Conservation (phyloP, 2,888 invertebrate species). For the Halictus quadricinctus region DNA sequence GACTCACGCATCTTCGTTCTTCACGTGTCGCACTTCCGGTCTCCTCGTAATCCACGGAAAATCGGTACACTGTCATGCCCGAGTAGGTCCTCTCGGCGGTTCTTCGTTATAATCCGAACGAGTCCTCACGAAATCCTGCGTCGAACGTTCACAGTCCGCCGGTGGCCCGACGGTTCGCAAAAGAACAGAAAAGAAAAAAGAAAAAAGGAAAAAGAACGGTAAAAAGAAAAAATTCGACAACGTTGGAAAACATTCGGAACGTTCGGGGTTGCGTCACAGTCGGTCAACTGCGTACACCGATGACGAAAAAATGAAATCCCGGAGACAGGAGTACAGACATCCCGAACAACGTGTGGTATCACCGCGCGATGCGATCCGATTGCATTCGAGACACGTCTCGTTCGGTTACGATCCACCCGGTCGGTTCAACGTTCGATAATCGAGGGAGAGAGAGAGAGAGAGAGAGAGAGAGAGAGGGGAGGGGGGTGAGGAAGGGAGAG, state of each 20-base stretch:
- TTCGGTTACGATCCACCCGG: conserved; percentile 16
- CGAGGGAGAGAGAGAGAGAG: neutral
- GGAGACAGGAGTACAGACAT: neutral
- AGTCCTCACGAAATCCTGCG: neutral
- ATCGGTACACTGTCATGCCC: conserved; percentile 2
- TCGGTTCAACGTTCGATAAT: conserved; percentile 33
- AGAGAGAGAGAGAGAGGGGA: neutral
- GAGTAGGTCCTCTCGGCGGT: neutral
- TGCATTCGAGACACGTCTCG: conserved; percentile 13
- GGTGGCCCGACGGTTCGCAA: neutral
- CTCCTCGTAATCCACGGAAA: neutral
- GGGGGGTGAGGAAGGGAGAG: too few relatives aligned
- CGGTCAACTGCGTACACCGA: neutral
- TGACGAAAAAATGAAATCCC: neutral
- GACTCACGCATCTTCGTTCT: conserved; percentile 75
- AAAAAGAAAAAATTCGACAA: neutral
- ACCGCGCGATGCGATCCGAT: conserved; percentile 20
- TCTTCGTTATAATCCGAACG: neutral
- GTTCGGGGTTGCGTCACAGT: neutral
- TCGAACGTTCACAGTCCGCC: neutral
- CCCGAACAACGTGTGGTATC: conserved; percentile 10
- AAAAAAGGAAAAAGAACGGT: neutral
- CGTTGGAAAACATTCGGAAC: neutral
- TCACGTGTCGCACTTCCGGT: conserved; percentile 18
- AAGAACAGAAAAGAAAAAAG: neutral